These are phyloP conservation scores for Lynx canadensis DNA, from an alignment of 2,113 vertebrate species.

Conservation along the genomic window DNA sequence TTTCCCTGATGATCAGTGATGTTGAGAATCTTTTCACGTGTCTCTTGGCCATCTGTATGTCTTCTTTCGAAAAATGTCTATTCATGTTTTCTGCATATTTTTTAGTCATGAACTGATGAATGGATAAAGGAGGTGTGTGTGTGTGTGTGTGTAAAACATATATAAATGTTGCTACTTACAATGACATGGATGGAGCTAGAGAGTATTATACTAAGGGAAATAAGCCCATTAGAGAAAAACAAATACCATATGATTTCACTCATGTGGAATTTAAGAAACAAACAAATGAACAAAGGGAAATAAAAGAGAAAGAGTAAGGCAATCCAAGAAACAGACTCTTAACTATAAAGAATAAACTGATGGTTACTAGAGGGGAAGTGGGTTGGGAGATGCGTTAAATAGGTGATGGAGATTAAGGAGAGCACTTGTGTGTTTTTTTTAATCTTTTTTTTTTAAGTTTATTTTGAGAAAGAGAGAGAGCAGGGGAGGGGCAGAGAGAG, in stretches of 20 bases:
- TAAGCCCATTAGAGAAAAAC: not conserved
- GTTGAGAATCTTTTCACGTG: not conserved
- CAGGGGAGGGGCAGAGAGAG: too few relatives aligned
- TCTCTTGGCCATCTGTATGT: not conserved
- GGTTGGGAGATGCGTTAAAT: too few relatives aligned
- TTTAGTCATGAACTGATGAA: not conserved
- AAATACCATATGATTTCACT: not conserved
- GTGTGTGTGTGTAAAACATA: too few relatives aligned
- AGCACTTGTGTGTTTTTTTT: not conserved
- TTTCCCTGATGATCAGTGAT: not conserved
- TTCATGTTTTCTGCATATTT: not conserved
- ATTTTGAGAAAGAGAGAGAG: too few relatives aligned
- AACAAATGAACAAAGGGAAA: not conserved
- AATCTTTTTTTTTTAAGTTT: too few relatives aligned
- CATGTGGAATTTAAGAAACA: not conserved
- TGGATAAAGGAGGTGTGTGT: not conserved
- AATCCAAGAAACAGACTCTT: not conserved
- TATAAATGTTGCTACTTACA: not conserved
- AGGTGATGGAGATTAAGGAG: not conserved
- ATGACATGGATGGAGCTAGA: not conserved
- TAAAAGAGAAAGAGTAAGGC: not conserved
- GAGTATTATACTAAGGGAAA: not conserved
- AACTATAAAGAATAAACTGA: too few relatives aligned
- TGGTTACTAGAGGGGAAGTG: too few relatives aligned
- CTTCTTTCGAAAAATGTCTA: not conserved